These are phyloP conservation scores for Anthopleura xanthogrammica DNA, from an alignment of 92 coral and sea anemone species.

Conservation along the genomic window DNA sequence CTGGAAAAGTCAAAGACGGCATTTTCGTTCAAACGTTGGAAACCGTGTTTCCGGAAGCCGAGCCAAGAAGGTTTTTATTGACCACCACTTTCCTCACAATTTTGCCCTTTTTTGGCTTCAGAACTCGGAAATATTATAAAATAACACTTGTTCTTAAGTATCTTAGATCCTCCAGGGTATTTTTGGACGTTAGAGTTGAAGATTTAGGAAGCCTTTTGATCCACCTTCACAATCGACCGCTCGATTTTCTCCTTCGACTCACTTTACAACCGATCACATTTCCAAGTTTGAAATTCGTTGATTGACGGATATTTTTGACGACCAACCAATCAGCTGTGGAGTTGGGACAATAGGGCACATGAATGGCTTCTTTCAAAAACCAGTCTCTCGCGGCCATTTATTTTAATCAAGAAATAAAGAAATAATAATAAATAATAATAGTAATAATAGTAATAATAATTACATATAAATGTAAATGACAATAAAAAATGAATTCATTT, in stretches of 20 bases:
- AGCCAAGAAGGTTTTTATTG: neutral
- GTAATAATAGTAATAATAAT: too few species aligned
- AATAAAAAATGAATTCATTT: neutral
- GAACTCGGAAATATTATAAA: conserved; percentile 5
- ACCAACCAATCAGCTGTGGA: conserved; percentile 49
- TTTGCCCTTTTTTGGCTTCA: conserved; percentile 10
- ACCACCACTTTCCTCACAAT: neutral
- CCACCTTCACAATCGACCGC: conserved; percentile 4
- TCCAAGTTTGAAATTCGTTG: conserved; percentile 78
- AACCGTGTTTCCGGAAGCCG: conserved; percentile 12
- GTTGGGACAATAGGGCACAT: conserved; percentile 22
- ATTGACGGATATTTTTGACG: conserved; percentile 56
- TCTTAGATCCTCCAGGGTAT: conserved; percentile 23
- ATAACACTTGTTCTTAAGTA: neutral
- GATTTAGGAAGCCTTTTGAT: conserved; percentile 25
- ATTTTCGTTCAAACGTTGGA: conserved; percentile 42
- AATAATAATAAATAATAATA: too few species aligned
- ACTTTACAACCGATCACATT: conserved; percentile 49
- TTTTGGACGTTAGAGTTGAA: conserved; percentile 3
- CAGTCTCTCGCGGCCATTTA: conserved; percentile 2
- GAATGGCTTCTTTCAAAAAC: conserved; percentile 20
- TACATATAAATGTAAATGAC: neutral
- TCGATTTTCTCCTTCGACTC: conserved; percentile 18
- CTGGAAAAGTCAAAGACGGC: conserved; percentile 88
- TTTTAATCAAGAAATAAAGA: too few species aligned